Percentiles rank a stretch among this genome's conserved stretches.
phyloP scores from a whole-genome alignment of 2,888 invertebrate species.

The Diarsia dahlii region DNA sequence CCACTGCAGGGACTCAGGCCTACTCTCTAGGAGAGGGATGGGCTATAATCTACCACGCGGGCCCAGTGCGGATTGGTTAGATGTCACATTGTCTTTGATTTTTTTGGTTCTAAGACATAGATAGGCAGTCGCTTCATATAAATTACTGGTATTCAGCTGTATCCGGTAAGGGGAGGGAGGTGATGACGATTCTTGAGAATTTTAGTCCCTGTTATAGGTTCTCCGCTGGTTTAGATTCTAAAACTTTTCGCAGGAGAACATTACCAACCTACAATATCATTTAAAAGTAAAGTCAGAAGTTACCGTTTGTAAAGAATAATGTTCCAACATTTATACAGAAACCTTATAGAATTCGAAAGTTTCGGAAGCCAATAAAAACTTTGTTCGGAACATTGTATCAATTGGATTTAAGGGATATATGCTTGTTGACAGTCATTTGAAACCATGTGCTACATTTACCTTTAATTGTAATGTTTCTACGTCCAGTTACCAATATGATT shows the following conservation, averaged over 20 bases:
- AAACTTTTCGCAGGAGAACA: background rate
- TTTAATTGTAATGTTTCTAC: background rate
- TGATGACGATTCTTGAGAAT: background rate
- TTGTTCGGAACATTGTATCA: conserved; percentile 5
- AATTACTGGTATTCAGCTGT: no score
- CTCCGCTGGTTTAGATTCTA: background rate
- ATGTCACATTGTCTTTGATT: no score
- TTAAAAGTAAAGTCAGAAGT: background rate
- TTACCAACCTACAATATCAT: background rate
- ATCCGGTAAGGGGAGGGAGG: no score
- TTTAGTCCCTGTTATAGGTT: background rate
- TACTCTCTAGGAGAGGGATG: no score
- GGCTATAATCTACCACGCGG: no score
- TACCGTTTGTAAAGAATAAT: background rate
- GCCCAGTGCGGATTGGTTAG: no score
- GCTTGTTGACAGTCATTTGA: conserved; percentile 35
- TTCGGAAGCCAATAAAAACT: conserved; percentile 31
- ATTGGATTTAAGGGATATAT: conserved; percentile 17
- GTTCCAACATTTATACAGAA: background rate
- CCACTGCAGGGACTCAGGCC: no score
- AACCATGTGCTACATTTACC: background rate
- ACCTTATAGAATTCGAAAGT: conserved; percentile 11
- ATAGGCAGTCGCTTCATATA: no score
- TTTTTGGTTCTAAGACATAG: no score
- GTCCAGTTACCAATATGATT: no score